These are phyloP conservation scores for Clarias fuscus DNA, from an alignment of 2,797 vertebrate species.

Conservation along the genomic window DNA sequence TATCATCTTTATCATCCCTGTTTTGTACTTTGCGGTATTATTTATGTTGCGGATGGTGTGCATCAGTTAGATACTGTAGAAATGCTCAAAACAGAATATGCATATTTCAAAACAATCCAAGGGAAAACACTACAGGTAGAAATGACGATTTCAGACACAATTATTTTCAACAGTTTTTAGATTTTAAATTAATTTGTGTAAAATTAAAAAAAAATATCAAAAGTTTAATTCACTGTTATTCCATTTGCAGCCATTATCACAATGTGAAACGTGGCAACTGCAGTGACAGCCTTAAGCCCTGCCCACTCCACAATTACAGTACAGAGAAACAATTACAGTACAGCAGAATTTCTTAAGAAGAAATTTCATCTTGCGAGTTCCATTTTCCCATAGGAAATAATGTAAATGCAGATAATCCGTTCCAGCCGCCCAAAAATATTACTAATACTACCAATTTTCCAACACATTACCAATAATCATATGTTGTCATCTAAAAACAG, in stretches of 20 bases:
- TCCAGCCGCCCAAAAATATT: no score
- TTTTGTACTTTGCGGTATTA: constrained; percentile 12
- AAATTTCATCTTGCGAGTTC: no score
- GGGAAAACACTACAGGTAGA: neutral
- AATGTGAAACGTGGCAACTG: neutral
- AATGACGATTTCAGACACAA: neutral
- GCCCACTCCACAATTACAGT: neutral
- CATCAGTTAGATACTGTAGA: neutral
- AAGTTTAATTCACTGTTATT: neutral
- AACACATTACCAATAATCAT: no score
- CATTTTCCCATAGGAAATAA: no score
- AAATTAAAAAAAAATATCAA: neutral
- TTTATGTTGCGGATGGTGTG: neutral
- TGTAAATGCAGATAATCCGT: no score
- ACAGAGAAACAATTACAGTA: no score
- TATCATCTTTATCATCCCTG: constrained; percentile 13
- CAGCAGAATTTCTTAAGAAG: no score
- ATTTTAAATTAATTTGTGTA: neutral
- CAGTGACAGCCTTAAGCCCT: neutral
- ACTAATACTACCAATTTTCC: no score
- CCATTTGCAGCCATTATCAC: neutral
- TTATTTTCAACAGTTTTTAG: neutral
- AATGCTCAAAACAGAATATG: neutral
- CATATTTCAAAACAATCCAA: neutral
- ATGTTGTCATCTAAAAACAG: no score